Evolutionary conservation across 1,140 invertebrate genomes (phyloP).

Genomic region (Drosophila virilis): DNA sequence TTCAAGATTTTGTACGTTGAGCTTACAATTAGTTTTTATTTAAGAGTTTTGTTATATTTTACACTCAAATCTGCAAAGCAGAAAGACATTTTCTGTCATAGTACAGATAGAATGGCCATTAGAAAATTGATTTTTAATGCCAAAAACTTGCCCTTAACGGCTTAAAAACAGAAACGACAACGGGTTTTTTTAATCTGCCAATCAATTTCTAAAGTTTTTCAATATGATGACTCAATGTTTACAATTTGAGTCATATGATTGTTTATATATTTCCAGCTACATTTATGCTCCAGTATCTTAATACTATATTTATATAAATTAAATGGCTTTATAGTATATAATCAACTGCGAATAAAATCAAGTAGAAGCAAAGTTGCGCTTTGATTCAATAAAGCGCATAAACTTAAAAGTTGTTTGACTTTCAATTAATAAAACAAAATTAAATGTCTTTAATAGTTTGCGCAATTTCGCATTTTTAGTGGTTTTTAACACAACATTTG

Average conservation of each 20-base stretch:
- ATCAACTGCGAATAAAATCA: constrained; percentile 6
- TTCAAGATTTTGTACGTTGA: constrained; percentile 67
- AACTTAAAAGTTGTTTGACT: constrained; percentile 60
- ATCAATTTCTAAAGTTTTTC: constrained; percentile 3
- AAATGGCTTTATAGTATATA: constrained; percentile 4
- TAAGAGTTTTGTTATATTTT: constrained; percentile 74
- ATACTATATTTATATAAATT: neutral
- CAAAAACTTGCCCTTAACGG: constrained; percentile 50
- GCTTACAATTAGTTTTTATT: constrained; percentile 57
- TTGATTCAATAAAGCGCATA: constrained; percentile 69
- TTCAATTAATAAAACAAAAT: constrained; percentile 42
- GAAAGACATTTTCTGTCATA: constrained; percentile 60
- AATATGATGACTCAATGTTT: neutral
- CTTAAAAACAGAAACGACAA: constrained; percentile 33
- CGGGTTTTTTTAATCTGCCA: constrained; percentile 10
- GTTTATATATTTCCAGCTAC: too few relatives aligned
- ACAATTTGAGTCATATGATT: too few relatives aligned
- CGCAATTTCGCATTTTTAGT: neutral
- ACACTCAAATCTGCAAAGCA: constrained; percentile 57
- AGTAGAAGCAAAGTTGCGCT: constrained; percentile 25
- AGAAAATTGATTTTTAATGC: constrained; percentile 71
- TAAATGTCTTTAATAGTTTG: constrained; percentile 1
- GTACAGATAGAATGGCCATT: constrained; percentile 32
- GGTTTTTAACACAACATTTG: neutral
- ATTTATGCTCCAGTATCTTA: too few relatives aligned